Conservation (phyloP, 2,113 vertebrate species). For the Macrotis lagotis region DNA sequence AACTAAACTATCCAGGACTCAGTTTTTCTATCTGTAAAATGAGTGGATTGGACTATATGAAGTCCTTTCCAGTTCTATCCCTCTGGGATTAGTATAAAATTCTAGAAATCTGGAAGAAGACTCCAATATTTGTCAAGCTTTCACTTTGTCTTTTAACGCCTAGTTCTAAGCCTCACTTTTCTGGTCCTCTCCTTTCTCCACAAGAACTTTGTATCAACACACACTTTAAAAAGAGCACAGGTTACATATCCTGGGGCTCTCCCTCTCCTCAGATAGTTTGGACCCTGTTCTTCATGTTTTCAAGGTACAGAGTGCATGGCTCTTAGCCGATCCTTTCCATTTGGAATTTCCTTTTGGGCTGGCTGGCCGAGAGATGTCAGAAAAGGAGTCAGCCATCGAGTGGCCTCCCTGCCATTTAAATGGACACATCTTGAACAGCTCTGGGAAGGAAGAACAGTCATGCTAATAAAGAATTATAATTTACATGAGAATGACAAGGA, state of each 20-base stretch:
- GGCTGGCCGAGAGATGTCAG: not conserved
- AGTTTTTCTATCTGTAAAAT: not conserved
- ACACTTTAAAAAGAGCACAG: not conserved
- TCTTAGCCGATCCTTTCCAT: not conserved
- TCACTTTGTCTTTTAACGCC: not conserved
- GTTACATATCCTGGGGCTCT: not conserved
- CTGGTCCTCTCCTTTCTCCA: too few relatives aligned
- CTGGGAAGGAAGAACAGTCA: conserved; percentile 14
- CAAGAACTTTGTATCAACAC: not conserved
- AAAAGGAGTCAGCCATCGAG: fast-evolving
- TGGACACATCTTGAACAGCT: not conserved
- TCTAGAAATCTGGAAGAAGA: not conserved
- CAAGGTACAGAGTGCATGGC: not conserved
- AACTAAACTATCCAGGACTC: not conserved
- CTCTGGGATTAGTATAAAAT: not conserved
- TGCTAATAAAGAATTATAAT: conserved; percentile 77
- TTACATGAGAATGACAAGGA: conserved; percentile 82
- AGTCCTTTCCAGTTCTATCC: not conserved
- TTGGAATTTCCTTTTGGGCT: not conserved
- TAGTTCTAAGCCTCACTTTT: not conserved
- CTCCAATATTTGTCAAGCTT: not conserved
- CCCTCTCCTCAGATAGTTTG: not conserved
- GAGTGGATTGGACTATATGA: not conserved
- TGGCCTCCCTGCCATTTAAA: not conserved
- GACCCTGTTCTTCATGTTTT: not conserved